Base-by-base conservation (phyloP, 2,113 vertebrate species). In the Phalacrocorax brasilianus region DNA sequence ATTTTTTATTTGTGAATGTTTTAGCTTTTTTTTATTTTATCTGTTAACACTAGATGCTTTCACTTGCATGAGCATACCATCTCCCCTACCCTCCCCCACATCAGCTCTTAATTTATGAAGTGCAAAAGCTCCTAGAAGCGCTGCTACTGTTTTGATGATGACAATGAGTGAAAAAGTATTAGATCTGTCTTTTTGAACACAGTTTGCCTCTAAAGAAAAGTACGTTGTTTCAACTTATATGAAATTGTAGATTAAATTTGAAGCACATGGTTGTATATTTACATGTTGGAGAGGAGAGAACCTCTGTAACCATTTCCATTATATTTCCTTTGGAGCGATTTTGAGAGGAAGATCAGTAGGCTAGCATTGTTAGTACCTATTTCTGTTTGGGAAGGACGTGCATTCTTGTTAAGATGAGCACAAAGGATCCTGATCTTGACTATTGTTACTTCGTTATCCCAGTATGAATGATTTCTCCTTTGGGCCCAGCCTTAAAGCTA, bases 1-100 rank as follows among this genome's bases (percentile, higher is more conserved):
- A 86, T 94, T 96, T 97, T 92, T 96, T 93, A 94, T 92, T 95
- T 92, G 76, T 93, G 87, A 96, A 94, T 95, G 40, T 88, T 89
- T 96, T 91, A 95, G 30, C 33, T n/a, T 78, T 38, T 77, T 71
- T 68, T 22, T 49, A 26, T 86, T 88, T 66, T 59, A 33, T 93
- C 88, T 91, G 52, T 89, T 94, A 94, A 38, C 80, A 78, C 26
- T 74, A 42, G 88, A 75, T 91, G 70, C 76, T 89, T 89, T 94
- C 72, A 61, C 77, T 95, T 93, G 80, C 80, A 65, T 56, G 88
- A 91, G 55, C 2, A 1, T 79, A 24, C 79, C 15, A 6, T 55
- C 55, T 91, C 21, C n/a, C 23, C 45, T 73, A 5, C 50, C 33
- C 42, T 92, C 86, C 77, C 76, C 65, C 3, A 0, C 22, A 21